Evolutionary conservation across 2,113 vertebrate species (phyloP), one percentile per base, ranked within the genome.

Genomic region (Pseudorectes ferrugineus): DNA sequence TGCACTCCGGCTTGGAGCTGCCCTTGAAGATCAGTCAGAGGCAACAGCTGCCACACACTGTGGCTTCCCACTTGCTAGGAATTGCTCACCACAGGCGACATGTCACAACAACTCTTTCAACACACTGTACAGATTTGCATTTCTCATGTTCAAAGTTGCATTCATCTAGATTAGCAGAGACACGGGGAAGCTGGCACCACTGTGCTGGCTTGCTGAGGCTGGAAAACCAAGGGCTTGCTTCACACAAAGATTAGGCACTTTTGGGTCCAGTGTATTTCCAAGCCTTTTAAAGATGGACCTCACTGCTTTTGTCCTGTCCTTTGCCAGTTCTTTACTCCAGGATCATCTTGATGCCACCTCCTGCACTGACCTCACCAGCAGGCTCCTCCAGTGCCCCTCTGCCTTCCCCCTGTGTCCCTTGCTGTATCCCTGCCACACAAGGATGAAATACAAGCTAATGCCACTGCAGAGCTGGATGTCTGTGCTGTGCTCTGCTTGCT

Each of bases 51-150:
- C 66, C 89, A 85, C 52, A 73, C 74, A 59, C 74, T 74, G 83
- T 71, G 88, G 85, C 92, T 85, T 95, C 92, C 81, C 78, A 88
- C 74, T 76, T 88, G 84, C 68, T 83, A 63, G 59, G 88, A 93
- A 81, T 59, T 92, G 75, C 85, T 97, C 78, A 93, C 85, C 75
- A 25, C 82, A 90, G 92, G 85, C 46, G 0, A 51, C 51, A 40
- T 76, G 79, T 93, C 85, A 93, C 85, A 96, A 89, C 81, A 90
- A 16, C 72, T 83, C 87, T 78, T 92, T 78, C 73, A 77, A 88
- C 71, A 91, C 81, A 19, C 81, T 51, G 54, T 26, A 58, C 42
- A 79, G 54, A 92, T 85, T 49, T 3, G 2, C 54, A 70, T 88
- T 71, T 93, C 67, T 94, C 42, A 31, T 55, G 19, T 80, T 90